These are phyloP conservation scores for Todiramphus saurophagus DNA, from an alignment of 2,113 vertebrate genomes.

Conservation along the genomic window DNA sequence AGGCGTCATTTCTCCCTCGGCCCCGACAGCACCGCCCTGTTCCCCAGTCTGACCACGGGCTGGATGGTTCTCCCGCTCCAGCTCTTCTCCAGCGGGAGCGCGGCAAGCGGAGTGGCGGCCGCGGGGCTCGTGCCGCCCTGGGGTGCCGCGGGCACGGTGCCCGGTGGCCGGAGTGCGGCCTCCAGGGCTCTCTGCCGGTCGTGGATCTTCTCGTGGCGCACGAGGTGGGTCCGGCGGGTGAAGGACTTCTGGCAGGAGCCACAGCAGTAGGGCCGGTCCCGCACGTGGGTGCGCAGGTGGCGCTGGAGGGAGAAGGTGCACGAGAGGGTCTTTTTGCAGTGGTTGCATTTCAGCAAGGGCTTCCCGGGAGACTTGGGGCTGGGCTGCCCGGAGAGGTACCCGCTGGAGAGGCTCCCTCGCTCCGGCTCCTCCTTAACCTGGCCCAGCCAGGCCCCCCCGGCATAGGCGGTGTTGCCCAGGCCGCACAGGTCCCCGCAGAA, in stretches of 20 bases:
- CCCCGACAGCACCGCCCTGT: fast-evolving
- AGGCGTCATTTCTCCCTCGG: fast-evolving
- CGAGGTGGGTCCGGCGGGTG: conserved; percentile 64
- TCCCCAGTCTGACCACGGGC: neutral
- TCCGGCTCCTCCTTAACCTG: conserved; percentile 56
- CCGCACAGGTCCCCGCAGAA: neutral
- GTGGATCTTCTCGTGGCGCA: conserved; percentile 73
- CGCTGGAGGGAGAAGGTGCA: conserved; percentile 56
- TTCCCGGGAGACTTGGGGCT: neutral
- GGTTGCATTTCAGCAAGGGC: conserved; percentile 24
- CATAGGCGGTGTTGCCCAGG: fast-evolving
- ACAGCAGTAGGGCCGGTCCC: conserved; percentile 66
- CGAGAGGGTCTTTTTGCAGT: conserved; percentile 70
- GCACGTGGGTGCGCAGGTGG: conserved; percentile 59
- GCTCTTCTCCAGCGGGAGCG: fast-evolving
- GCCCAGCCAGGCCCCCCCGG: neutral
- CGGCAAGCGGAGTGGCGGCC: fast-evolving
- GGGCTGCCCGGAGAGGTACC: neutral
- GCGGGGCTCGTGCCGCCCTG: fast-evolving
- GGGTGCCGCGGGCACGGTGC: neutral
- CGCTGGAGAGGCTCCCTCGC: conserved; percentile 1
- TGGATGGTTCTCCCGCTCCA: neutral
- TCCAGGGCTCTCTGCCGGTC: conserved; percentile 45
- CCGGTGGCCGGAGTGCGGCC: neutral
- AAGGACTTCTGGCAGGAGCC: conserved; percentile 69